These are phyloP conservation scores for Arizona elegans DNA, from an alignment of 2,113 vertebrate species.

Conservation along the genomic window DNA sequence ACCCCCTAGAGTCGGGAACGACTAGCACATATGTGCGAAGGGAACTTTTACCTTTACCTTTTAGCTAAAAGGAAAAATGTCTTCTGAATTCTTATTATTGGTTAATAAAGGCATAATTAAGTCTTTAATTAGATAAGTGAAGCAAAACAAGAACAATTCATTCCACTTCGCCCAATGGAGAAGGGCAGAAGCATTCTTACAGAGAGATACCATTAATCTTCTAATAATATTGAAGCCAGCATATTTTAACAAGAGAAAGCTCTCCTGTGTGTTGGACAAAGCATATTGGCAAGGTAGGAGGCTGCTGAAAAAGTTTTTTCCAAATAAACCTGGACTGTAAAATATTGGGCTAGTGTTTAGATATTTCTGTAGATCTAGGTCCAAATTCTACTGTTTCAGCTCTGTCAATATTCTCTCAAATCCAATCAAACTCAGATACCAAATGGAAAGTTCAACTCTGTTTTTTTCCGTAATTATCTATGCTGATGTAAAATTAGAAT, in stretches of 20 bases:
- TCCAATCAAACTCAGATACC: neutral
- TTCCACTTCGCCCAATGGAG: neutral
- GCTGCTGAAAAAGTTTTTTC: neutral
- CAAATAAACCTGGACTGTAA: neutral
- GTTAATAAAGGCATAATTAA: neutral
- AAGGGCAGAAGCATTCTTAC: neutral
- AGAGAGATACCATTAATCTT: neutral
- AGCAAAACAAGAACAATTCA: neutral
- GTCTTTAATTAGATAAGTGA: neutral
- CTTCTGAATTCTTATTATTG: neutral
- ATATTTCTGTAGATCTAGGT: neutral
- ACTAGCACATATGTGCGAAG: no score
- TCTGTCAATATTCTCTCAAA: neutral
- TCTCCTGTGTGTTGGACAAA: neutral
- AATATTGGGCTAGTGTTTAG: neutral
- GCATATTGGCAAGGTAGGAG: neutral
- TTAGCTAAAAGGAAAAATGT: neutral
- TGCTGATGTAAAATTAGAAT: neutral
- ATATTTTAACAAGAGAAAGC: neutral
- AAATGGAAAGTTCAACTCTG: neutral
- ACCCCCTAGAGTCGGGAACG: no score
- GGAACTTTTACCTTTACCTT: no score
- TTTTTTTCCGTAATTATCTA: neutral
- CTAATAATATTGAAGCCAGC: neutral
- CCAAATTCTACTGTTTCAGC: neutral